A percentile compares a stretch with the other conserved stretches of the same genome.
These are phyloP conservation scores for Bungarus multicinctus DNA, from an alignment of 2,113 vertebrate genomes.

Conservation along the genomic window DNA sequence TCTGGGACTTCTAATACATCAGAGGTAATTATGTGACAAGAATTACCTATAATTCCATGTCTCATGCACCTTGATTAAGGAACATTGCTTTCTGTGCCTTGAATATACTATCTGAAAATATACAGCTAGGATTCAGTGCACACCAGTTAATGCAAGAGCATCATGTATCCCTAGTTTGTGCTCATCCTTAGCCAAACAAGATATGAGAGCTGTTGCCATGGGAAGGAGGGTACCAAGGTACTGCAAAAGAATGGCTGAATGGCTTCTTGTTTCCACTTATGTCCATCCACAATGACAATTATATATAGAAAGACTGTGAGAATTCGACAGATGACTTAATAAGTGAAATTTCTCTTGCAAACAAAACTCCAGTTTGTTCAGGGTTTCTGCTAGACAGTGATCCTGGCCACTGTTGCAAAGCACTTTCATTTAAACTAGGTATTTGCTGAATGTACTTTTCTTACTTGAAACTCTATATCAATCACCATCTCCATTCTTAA, in stretches of 20 bases:
- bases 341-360: neutral
- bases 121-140: neutral
- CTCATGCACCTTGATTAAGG: neutral
- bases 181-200: neutral
- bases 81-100: neutral
- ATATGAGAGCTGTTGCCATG: neutral
- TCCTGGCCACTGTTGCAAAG: neutral
- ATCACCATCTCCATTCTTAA: constrained; percentile 35
- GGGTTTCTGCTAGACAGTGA: neutral
- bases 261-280: neutral
- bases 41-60: neutral
- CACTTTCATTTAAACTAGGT: neutral
- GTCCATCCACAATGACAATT: neutral
- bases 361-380: neutral
- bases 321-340: neutral
- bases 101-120: neutral
- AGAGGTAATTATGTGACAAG: neutral
- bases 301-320: neutral
- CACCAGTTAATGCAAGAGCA: neutral
- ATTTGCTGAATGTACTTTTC: fast-evolving
- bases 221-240: neutral
- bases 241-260: neutral
- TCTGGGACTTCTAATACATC: neutral
- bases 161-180: neutral
- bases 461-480: constrained; percentile 11